Percentiles rank a stretch among this genome's conserved stretches.
Evolutionary conservation across 2,113 vertebrate species (phyloP).

Genomic region (Megaleporinus macrocephalus): DNA sequence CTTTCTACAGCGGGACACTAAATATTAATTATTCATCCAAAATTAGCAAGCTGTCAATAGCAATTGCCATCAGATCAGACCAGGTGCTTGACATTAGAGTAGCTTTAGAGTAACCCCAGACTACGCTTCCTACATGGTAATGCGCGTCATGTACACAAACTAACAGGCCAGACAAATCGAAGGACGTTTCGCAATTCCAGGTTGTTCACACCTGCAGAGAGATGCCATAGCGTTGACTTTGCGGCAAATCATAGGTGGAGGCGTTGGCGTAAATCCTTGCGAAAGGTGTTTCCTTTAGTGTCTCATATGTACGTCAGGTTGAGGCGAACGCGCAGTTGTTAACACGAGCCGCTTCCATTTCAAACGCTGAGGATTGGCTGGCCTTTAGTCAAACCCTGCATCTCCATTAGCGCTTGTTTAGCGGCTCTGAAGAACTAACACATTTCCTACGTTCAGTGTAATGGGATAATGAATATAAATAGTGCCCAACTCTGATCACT

Average conservation of each 20-base stretch:
- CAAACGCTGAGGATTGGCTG: neutral
- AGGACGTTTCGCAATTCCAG: neutral
- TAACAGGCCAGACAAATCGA: neutral
- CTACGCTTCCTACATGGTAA: constrained; percentile 63
- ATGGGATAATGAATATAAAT: constrained; percentile 80
- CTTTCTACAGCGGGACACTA: constrained; percentile 45
- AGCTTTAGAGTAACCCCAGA: constrained; percentile 47
- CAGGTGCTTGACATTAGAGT: constrained; percentile 65
- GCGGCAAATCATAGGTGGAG: neutral
- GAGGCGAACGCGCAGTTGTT: neutral
- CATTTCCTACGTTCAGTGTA: constrained; percentile 62
- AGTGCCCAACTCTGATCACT: constrained; percentile 55
- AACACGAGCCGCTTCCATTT: neutral
- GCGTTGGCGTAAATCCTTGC: neutral
- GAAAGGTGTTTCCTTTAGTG: constrained; percentile 42
- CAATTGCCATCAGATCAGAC: constrained; percentile 67
- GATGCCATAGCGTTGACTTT: neutral
- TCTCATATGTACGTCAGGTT: neutral
- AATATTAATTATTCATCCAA: constrained; percentile 75
- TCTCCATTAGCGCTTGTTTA: constrained; percentile 67
- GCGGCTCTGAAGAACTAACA: constrained; percentile 69
- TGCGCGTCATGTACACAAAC: constrained; percentile 47
- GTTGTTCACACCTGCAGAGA: neutral
- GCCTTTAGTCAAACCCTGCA: neutral
- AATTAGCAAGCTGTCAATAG: constrained; percentile 75